Evolutionary conservation across 2,888 invertebrate genomes (phyloP).

Genomic region (Andricus curvator): DNA sequence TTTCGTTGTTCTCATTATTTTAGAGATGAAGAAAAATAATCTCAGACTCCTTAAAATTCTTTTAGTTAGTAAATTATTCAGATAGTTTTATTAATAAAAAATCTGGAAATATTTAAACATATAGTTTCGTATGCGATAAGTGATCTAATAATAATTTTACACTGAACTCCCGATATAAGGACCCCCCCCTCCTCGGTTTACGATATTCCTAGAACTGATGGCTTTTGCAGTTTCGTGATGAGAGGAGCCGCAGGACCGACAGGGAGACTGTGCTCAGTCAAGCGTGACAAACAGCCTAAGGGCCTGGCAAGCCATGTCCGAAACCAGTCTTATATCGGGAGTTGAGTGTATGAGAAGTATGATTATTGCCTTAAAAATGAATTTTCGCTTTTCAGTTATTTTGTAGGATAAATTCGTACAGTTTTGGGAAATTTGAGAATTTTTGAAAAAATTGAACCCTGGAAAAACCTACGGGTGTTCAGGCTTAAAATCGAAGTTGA

Average conservation of each 20-base stretch:
- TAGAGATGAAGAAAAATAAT: not conserved
- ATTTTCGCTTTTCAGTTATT: not conserved
- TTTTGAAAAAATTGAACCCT: constrained; percentile 15
- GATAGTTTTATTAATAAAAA: not conserved
- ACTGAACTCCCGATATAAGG: too few relatives aligned
- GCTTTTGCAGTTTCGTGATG: too few relatives aligned
- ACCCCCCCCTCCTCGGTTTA: too few relatives aligned
- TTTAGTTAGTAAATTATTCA: not conserved
- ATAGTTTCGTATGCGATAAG: not conserved
- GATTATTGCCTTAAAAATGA: not conserved
- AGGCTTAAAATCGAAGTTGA: constrained; percentile 18
- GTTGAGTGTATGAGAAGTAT: not conserved
- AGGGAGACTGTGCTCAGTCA: too few relatives aligned
- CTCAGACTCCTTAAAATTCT: constrained; percentile 6
- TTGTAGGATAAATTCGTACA: not conserved
- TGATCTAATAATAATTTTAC: too few relatives aligned
- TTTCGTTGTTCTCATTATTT: not conserved
- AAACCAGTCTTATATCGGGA: too few relatives aligned
- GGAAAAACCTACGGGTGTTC: constrained; percentile 26
- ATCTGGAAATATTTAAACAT: not conserved
- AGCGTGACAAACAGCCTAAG: too few relatives aligned
- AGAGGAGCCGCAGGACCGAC: too few relatives aligned
- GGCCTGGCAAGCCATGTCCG: too few relatives aligned
- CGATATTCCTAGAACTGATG: too few relatives aligned
- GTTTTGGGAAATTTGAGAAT: not conserved